Base-by-base conservation (phyloP, 2,888 invertebrate genomes). In the Odiellus spinosus region DNA sequence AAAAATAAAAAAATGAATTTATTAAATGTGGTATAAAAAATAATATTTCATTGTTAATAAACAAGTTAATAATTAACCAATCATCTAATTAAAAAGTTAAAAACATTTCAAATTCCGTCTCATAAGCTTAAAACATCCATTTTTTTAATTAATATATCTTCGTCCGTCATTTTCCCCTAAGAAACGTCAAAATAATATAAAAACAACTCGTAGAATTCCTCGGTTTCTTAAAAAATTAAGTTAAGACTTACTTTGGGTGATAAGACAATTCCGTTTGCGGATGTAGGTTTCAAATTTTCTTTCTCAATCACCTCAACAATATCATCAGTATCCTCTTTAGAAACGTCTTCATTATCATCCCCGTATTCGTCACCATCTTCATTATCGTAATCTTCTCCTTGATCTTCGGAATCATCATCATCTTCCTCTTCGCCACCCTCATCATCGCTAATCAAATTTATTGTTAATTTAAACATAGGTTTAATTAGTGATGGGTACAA, bases 381-480 rank as follows among this genome's bases (percentile, higher is more conserved):
- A 32, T 51, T 47, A 5, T 47, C 46, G 20, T 53, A 51, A 32
- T 48, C 50, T 33, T 38, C 44, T n/a, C 44, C 75, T 1, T 67
- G 72, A 38, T 70, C 71, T 10, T 68, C 67, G 1, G 54, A 54
- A 17, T 51, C 57, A 8, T 57, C 56, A 11, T 70, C 69, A 17
- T 51, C 57, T 8, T 57, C 56, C 8, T 70, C 69, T 56, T 75
- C 74, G 10, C 79, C 80, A 0, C 75, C 75, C 36, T 59, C 59
- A 42, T 57, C 54, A 32, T 52, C 56, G 18, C 50, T 48, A 41
- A 44, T 20, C 42, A 50, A 42, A 17, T 15, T 36, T 6, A 15
- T 36, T 6, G 11, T 6, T 17, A 6, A n/a, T 36, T n/a, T 15
- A 17, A 36, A 36, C 10, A 33, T 33, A 33, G 12, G 10, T n/a